Evolutionary conservation across 1,140 invertebrate species (phyloP), one percentile per base, ranked within the genome.

Genomic region (Rhynchophorus ferrugineus): DNA sequence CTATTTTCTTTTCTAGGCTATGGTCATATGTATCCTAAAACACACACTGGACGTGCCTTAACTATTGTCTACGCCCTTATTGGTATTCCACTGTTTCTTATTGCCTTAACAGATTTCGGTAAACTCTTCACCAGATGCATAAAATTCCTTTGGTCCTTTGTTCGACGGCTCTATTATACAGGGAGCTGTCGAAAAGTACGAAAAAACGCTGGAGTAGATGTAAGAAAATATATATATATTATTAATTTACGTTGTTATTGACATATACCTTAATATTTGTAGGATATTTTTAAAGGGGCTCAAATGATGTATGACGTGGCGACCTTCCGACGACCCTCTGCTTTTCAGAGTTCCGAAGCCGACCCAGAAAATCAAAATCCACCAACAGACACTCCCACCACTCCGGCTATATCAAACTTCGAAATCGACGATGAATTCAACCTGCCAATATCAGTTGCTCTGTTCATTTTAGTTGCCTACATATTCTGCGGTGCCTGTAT

Each of bases 11-110:
- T 76, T 80, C 24, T 71, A 95, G 93, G 93, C 63, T 97, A 96
- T 73, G 93, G 94, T 39, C 89, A 97, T 69, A 90, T 96, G 54
- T 82, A 84, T 22, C 93, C 95, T 1, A 83, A 82, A 45, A 98
- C 95, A 5, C 79, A 73, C 1, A 78, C 82, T 1, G 95, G 95
- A 22, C 78, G 84, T 60, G 81, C 87, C 0, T 78, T 93, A 3
- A 95, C 91, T 0, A 95, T 98, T 49, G 73, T 92, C 5, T 98
- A 98, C 64, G 91, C 94, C 3, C 83, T 95, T 39, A 84, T 98
- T 49, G 95, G 95, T 5, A 98, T 98, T 57, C 95, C 95, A 0
- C 77, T 98, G 57, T 87, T 91, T 58, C 76, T 98, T 22, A 90
- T 94, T 44, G 81, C 94, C 1, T 65, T 95, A 38, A 87, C 90